These are phyloP conservation scores for Trachelus stipa DNA, from an alignment of 2,888 invertebrate species.

Conservation along the genomic window DNA sequence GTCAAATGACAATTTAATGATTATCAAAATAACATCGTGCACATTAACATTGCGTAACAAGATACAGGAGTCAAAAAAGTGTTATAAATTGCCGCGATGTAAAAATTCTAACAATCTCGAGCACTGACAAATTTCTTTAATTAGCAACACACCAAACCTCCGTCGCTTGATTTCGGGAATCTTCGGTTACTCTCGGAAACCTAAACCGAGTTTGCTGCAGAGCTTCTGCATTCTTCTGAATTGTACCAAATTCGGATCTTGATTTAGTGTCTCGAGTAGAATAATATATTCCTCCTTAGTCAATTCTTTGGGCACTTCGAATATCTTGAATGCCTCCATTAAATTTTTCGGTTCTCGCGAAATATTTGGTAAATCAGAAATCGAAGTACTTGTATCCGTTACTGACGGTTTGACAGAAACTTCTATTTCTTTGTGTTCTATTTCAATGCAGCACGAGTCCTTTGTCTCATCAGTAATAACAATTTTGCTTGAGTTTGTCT, in stretches of 20 bases:
- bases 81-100: constrained; percentile 21
- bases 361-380: constrained; percentile 41
- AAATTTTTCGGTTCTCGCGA: neutral
- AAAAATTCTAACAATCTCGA: neutral
- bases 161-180: neutral
- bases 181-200: constrained; percentile 28
- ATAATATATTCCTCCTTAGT: constrained; percentile 46
- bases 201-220: constrained; percentile 41
- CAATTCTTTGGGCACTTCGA: constrained; percentile 43
- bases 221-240: constrained; percentile 39
- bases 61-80: constrained; percentile 15
- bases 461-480: neutral
- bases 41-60: neutral
- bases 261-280: constrained; percentile 41
- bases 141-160: neutral
- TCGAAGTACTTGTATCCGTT: constrained; percentile 49
- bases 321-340: constrained; percentile 36
- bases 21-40: neutral
- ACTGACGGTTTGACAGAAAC: constrained; percentile 51
- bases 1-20: neutral
- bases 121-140: constrained; percentile 19
- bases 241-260: constrained; percentile 40
- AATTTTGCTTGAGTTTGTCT: neutral
- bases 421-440: constrained; percentile 46
- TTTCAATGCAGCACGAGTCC: constrained; percentile 30